Evolutionary conservation across 1,140 invertebrate genomes (phyloP).

Genomic region (Ridgeia piscesae): DNA sequence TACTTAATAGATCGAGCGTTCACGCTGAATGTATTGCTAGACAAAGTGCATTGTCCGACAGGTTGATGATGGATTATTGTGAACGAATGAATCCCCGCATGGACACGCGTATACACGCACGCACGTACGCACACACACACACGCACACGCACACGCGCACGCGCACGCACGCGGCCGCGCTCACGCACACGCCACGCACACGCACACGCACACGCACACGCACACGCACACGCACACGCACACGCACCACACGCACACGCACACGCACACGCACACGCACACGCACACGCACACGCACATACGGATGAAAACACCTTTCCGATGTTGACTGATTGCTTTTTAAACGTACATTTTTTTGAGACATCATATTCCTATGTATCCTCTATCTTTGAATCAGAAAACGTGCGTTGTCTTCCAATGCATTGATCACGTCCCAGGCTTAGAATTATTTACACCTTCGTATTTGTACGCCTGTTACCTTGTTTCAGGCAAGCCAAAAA

Average conservation of each 20-base stretch:
- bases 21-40: background rate
- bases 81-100: background rate
- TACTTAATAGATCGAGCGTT: background rate
- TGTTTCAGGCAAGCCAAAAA: slow-evolving; percentile 5
- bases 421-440: background rate
- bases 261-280: too few relatives aligned
- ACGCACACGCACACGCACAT: too few relatives aligned
- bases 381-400: too few relatives aligned
- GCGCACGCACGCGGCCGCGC: too few relatives aligned
- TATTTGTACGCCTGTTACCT: background rate
- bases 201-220: background rate
- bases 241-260: too few relatives aligned
- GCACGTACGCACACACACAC: too few relatives aligned
- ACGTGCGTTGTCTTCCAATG: background rate
- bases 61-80: background rate
- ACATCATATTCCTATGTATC: too few relatives aligned
- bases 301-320: too few relatives aligned
- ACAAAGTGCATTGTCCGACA: background rate
- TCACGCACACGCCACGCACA: too few relatives aligned
- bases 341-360: too few relatives aligned
- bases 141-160: too few relatives aligned
- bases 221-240: background rate
- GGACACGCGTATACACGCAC: background rate
- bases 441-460: background rate
- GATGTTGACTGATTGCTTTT: too few relatives aligned